Conservation (phyloP, 2,113 vertebrate genomes). For the Phalacrocorax aristotelis region DNA sequence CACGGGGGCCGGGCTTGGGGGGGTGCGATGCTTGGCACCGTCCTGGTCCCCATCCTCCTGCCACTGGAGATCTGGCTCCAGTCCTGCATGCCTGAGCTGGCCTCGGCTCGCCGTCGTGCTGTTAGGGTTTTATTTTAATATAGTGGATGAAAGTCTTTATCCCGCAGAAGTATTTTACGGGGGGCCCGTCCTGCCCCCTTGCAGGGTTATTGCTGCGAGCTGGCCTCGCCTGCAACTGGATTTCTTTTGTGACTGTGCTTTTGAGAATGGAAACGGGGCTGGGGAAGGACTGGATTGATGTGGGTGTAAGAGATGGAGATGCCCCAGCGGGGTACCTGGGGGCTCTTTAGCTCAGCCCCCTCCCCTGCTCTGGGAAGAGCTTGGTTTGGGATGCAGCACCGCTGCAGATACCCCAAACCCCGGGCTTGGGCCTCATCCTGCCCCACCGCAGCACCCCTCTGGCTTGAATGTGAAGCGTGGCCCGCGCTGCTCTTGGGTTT, state of each 20-base stretch:
- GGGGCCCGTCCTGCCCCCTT: not conserved
- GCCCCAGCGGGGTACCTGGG: not conserved
- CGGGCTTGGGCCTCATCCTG: not conserved
- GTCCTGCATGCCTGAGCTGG: constrained; percentile 30
- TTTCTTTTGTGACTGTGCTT: not conserved
- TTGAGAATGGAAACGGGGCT: not conserved
- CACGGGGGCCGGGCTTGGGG: not conserved
- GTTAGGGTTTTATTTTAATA: not conserved
- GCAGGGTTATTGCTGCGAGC: not conserved
- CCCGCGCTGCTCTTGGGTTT: not conserved
- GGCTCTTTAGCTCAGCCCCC: not conserved
- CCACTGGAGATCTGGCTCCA: not conserved
- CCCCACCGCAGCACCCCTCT: not conserved
- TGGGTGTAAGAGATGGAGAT: not conserved
- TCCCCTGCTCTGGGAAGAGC: not conserved
- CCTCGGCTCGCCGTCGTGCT: not conserved
- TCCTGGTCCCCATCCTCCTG: not conserved
- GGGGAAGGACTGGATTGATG: not conserved
- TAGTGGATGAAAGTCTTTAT: not conserved
- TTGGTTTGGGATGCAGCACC: not conserved
- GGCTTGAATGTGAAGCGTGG: not conserved
- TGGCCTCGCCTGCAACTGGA: not conserved
- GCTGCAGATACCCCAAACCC: not conserved
- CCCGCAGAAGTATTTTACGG: not conserved
- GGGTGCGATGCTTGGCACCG: not conserved